Percentiles rank a stretch among this genome's conserved stretches.
phyloP scores from a whole-genome alignment of 2,797 vertebrate species.

The Bradypodion pumilum region DNA sequence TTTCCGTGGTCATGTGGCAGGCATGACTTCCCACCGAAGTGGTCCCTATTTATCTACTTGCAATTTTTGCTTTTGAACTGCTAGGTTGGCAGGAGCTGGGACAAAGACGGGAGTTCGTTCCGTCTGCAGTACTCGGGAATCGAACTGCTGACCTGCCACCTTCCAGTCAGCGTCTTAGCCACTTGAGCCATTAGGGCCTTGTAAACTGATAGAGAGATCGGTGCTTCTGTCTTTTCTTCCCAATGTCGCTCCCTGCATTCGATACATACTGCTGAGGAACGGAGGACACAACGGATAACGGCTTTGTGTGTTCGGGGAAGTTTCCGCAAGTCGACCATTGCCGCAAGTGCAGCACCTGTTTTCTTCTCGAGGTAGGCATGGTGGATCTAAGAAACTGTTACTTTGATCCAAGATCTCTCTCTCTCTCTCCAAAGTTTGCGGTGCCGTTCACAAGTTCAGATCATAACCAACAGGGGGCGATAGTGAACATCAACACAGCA shows the following conservation, averaged over 20 bases:
- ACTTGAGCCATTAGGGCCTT: too few relatives aligned
- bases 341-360: neutral
- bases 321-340: neutral
- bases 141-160: too few relatives aligned
- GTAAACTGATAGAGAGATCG: neutral
- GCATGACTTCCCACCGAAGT: too few relatives aligned
- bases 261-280: neutral
- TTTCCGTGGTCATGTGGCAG: too few relatives aligned
- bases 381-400: neutral
- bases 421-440: neutral
- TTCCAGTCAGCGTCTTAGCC: too few relatives aligned
- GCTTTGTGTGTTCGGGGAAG: too few relatives aligned
- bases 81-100: too few relatives aligned
- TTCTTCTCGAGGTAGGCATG: neutral
- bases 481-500: neutral
- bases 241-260: neutral
- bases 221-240: neutral
- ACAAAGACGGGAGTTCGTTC: too few relatives aligned
- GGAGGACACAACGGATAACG: neutral
- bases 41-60: too few relatives aligned
- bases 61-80: too few relatives aligned
- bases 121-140: too few relatives aligned
- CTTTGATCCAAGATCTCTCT: neutral
- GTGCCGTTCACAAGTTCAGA: neutral
- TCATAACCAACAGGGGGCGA: constrained; percentile 30